Conservation (phyloP, 2,888 invertebrate genomes). For the Deilephila porcellus region DNA sequence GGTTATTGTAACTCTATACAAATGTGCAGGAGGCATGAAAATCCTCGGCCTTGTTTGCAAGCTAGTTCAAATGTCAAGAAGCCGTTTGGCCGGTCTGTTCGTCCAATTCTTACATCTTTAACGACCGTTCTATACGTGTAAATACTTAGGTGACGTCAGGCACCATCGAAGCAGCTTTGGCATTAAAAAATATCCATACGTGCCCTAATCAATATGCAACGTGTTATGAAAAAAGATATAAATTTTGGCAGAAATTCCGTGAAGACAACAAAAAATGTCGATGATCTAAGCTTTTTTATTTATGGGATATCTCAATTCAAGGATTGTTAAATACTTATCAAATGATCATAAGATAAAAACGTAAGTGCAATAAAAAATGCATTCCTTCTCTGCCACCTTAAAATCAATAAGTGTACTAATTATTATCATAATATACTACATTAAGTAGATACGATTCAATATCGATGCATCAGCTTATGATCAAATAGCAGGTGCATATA, state of each 20-base stretch:
- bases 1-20: constrained; percentile 36
- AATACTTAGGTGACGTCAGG: constrained; percentile 29
- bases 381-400: too few relatives aligned
- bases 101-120: constrained; percentile 25
- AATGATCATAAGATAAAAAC: neutral
- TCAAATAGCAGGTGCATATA: neutral
- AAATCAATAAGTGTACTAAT: too few relatives aligned
- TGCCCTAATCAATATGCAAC: neutral
- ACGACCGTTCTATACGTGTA: constrained; percentile 20
- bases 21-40: constrained; percentile 48
- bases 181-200: constrained; percentile 16
- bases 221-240: neutral
- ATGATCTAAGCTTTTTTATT: too few relatives aligned
- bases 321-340: too few relatives aligned
- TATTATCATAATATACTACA: neutral
- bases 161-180: constrained; percentile 1
- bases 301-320: too few relatives aligned
- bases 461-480: neutral
- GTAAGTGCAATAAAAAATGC: too few relatives aligned
- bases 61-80: constrained; percentile 59
- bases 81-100: constrained; percentile 35
- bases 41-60: constrained; percentile 48
- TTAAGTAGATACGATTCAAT: too few relatives aligned
- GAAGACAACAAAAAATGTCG: too few relatives aligned
- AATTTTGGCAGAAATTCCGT: too few relatives aligned